These are phyloP conservation scores for Mystacornis crossleyi DNA, from an alignment of 2,113 vertebrate genomes.

Conservation along the genomic window DNA sequence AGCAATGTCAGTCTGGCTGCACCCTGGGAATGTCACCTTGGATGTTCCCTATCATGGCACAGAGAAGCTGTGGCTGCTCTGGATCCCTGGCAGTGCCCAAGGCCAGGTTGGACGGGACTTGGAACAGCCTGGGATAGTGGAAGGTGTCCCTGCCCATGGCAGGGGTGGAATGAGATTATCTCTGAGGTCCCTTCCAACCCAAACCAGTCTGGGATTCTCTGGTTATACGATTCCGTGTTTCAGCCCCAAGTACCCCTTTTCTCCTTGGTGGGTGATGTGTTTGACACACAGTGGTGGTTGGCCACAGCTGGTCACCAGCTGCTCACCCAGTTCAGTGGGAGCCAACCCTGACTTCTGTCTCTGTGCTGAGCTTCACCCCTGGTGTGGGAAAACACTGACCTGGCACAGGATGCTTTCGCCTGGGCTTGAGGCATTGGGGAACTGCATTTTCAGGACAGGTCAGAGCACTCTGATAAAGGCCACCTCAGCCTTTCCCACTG, in stretches of 20 bases:
- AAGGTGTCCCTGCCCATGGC: background rate
- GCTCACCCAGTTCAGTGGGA: background rate
- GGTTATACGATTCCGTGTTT: background rate
- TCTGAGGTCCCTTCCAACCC: background rate
- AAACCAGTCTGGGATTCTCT: background rate
- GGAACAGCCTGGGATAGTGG: rapidly evolving
- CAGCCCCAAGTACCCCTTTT: background rate
- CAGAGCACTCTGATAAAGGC: background rate
- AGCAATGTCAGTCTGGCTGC: background rate
- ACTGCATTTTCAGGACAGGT: background rate
- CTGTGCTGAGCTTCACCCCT: background rate
- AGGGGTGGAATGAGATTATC: background rate
- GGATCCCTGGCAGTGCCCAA: rapidly evolving
- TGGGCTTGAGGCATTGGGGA: background rate
- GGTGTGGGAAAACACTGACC: background rate
- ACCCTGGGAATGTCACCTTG: background rate
- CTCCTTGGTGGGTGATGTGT: background rate
- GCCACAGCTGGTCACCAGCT: background rate
- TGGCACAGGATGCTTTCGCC: rapidly evolving
- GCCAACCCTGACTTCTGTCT: background rate
- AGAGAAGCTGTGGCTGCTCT: background rate
- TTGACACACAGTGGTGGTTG: background rate
- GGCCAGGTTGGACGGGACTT: rapidly evolving
- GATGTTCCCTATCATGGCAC: background rate
- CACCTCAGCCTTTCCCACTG: background rate